Percentiles rank a stretch among this genome's conserved stretches.
Evolutionary conservation across 2,113 vertebrate genomes (phyloP).

Genomic region (Myxocyprinus asiaticus): DNA sequence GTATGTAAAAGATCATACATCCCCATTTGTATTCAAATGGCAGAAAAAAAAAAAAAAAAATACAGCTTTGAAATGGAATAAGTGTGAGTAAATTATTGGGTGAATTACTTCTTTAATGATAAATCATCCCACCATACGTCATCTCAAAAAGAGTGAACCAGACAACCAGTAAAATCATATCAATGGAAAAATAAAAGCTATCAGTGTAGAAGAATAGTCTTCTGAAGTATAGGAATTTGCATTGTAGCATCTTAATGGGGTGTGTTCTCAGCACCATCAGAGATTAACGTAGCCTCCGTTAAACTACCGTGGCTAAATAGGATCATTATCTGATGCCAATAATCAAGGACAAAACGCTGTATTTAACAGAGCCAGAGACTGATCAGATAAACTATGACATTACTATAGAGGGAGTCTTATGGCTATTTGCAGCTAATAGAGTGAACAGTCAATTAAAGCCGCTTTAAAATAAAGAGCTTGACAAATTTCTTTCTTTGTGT

Average conservation of each 20-base stretch:
- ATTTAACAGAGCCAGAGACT: conserved; percentile 14
- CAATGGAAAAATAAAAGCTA: too few species aligned
- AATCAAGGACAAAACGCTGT: conserved; percentile 37
- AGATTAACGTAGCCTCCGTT: conserved; percentile 21
- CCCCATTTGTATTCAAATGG: too few species aligned
- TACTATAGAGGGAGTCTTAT: conserved; percentile 30
- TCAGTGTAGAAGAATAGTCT: not conserved
- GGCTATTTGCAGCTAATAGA: conserved; percentile 51
- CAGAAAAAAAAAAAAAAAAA: too few species aligned
- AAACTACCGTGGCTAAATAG: conserved; percentile 27
- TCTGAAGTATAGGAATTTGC: not conserved
- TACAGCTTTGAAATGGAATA: too few species aligned
- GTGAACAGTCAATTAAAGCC: conserved; percentile 45
- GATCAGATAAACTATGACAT: conserved; percentile 48
- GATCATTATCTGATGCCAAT: conserved; percentile 44
- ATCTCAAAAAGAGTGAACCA: too few species aligned
- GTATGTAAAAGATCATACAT: too few species aligned
- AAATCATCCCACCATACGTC: too few species aligned
- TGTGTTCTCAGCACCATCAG: conserved; percentile 13
- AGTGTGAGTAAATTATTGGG: too few species aligned
- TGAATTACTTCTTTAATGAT: too few species aligned
- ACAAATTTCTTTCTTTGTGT: conserved; percentile 27
- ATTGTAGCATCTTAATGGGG: not conserved
- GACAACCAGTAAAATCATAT: too few species aligned
- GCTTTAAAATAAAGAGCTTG: conserved; percentile 46